phyloP scores from a whole-genome alignment of 2,888 invertebrate genomes.

The Elaeidobius kamerunicus region DNA sequence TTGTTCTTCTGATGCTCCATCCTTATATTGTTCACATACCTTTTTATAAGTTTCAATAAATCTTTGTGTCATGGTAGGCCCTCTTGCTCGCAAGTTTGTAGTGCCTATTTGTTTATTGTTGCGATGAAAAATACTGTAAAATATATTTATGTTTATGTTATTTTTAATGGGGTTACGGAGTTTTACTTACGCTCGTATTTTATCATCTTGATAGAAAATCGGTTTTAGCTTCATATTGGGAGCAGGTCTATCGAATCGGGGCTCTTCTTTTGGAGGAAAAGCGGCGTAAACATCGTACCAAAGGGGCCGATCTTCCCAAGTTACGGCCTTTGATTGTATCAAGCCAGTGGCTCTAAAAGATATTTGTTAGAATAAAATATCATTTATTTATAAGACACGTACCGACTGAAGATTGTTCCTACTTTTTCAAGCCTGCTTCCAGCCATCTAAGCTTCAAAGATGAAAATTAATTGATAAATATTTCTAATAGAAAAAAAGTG shows the following conservation, averaged over 20 bases:
- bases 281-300: slow-evolving; percentile 92
- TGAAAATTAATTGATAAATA: too few relatives aligned
- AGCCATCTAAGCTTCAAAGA: slow-evolving; percentile 34
- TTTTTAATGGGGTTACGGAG: too few relatives aligned
- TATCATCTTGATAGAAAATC: slow-evolving; percentile 84
- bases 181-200: slow-evolving; percentile 74
- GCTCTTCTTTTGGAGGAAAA: slow-evolving; percentile 86
- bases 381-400: slow-evolving; percentile 33
- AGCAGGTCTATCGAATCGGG: slow-evolving; percentile 67
- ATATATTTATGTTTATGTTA: not conserved
- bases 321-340: slow-evolving; percentile 74
- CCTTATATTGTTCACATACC: slow-evolving; percentile 40
- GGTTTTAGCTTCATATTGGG: slow-evolving; percentile 60
- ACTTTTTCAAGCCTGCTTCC: slow-evolving; percentile 64
- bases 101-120: slow-evolving; percentile 56
- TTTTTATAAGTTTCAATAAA: slow-evolving; percentile 62
- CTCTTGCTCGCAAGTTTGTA: slow-evolving; percentile 52
- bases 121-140: slow-evolving; percentile 65
- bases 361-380: not conserved
- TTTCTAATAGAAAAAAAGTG: too few relatives aligned
- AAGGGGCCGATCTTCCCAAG: slow-evolving; percentile 78
- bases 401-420: slow-evolving; percentile 70
- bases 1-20: slow-evolving; percentile 50
- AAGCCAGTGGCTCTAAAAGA: slow-evolving; percentile 69
- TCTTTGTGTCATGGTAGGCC: slow-evolving; percentile 57